Evolutionary conservation across 2,797 vertebrate genomes (phyloP).

Genomic region (Cyprinodon diabolis): DNA sequence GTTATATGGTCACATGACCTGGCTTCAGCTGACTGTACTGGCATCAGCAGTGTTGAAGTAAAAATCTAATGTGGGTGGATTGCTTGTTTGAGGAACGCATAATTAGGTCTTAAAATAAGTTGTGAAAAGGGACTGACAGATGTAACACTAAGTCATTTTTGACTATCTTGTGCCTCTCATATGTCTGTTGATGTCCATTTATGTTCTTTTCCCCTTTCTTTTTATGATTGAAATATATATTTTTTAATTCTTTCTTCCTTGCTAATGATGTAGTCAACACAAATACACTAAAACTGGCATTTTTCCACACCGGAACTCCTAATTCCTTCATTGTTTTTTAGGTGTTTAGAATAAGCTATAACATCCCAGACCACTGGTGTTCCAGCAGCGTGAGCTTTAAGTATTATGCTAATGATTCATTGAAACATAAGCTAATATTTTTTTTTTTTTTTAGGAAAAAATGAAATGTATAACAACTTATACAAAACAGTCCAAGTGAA

Average conservation of each 20-base stretch:
- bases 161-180: not conserved
- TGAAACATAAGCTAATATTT: not conserved
- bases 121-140: not conserved
- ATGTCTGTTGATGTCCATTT: not conserved
- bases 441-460: not conserved
- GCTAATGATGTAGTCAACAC: not conserved
- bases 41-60: conserved; percentile 5
- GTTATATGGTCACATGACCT: conserved; percentile 15
- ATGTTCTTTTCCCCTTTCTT: not conserved
- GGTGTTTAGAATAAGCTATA: not conserved
- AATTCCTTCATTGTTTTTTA: not conserved
- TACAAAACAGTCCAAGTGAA: not conserved
- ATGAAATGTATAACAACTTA: not conserved
- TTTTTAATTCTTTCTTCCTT: not conserved
- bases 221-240: not conserved
- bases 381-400: not conserved
- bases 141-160: not conserved
- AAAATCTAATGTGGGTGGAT: conserved; percentile 7
- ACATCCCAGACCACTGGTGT: not conserved
- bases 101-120: not conserved
- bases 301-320: not conserved
- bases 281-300: not conserved
- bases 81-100: conserved; percentile 3
- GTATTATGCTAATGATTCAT: not conserved
- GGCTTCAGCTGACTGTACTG: not conserved